Conservation (phyloP, 1,140 invertebrate genomes). For the Trichonephila inaurata region DNA sequence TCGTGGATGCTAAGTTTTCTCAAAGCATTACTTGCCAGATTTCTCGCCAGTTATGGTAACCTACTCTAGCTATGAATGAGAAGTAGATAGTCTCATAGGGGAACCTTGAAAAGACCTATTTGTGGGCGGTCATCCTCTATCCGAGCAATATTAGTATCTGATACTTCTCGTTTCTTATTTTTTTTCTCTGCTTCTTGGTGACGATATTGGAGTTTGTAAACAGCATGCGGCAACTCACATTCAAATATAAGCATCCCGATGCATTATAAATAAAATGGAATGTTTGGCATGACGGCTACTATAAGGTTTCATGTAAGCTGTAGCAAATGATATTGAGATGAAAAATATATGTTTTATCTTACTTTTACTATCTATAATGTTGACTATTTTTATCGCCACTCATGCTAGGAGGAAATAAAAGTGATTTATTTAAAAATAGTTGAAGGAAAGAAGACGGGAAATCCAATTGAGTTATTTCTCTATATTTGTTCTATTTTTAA, state of each 20-base stretch:
- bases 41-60: conserved; percentile 44
- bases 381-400: not conserved
- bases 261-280: conserved; percentile 50
- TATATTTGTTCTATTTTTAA: too few species aligned
- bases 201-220: conserved; percentile 49
- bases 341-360: not conserved
- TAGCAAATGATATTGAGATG: not conserved
- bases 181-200: not conserved
- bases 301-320: not conserved
- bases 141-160: conserved; percentile 57
- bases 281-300: not conserved
- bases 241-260: conserved; percentile 46
- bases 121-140: conserved; percentile 52
- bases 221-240: not conserved
- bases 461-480: not conserved
- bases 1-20: too few species aligned
- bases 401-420: not conserved
- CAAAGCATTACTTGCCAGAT: too few species aligned
- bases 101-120: conserved; percentile 52
- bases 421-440: conserved; percentile 5
- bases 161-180: too few species aligned
- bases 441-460: not conserved
- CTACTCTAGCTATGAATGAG: not conserved
- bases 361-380: not conserved
- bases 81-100: conserved; percentile 52